phyloP scores from a whole-genome alignment of 2,797 vertebrate genomes.

The Eidolon dupreanum region DNA sequence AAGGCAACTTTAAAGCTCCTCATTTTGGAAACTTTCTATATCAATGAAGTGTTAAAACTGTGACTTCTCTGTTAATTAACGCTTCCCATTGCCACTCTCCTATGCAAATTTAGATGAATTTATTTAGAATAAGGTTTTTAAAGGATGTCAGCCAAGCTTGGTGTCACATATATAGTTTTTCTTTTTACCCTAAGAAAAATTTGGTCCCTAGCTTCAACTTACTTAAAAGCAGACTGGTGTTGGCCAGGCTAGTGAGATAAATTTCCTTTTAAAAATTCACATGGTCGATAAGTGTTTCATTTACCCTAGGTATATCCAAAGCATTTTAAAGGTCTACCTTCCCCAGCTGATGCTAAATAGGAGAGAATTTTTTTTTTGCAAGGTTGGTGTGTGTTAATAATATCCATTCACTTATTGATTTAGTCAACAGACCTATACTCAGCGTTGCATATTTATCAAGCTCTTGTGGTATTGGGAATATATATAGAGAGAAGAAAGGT shows the following conservation, averaged over 20 bases:
- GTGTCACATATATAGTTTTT: not conserved
- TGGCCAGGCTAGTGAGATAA: not conserved
- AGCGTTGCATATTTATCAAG: not conserved
- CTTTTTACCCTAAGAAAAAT: slow-evolving; percentile 29
- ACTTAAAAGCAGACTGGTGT: not conserved
- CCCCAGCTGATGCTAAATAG: not conserved
- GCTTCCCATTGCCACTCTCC: not conserved
- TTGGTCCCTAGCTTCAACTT: not conserved
- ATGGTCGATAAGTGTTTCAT: not conserved
- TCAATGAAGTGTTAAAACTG: slow-evolving; percentile 46
- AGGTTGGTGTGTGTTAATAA: not conserved
- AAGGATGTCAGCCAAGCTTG: slow-evolving; percentile 17
- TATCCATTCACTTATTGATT: not conserved
- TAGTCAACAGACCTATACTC: not conserved
- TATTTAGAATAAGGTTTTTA: slow-evolving; percentile 51
- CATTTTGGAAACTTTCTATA: not conserved
- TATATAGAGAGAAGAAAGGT: not conserved
- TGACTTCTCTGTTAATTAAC: slow-evolving; percentile 14
- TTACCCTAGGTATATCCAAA: not conserved
- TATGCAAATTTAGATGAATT: slow-evolving; percentile 42
- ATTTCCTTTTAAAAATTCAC: slow-evolving; percentile 8
- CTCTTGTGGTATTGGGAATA: not conserved
- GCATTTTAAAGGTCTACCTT: not conserved
- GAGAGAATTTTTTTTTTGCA: not conserved
- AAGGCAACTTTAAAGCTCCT: slow-evolving; percentile 10